Evolutionary conservation across 2,888 invertebrate genomes (phyloP), one percentile per base, ranked within the genome.

Genomic region (Stramonita haemastoma): DNA sequence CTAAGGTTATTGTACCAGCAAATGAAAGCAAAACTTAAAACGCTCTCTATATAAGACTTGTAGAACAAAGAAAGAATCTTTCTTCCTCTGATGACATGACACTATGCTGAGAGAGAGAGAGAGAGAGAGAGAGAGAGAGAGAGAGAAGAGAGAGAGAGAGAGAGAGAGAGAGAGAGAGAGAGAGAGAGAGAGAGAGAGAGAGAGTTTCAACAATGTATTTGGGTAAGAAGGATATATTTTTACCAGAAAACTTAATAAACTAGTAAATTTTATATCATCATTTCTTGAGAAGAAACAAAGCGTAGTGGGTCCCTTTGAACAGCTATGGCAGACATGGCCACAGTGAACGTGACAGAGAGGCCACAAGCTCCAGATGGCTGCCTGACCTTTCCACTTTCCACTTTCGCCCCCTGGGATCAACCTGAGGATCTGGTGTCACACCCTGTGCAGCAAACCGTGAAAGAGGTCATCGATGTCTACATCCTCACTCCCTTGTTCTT

Each of bases 371-470:
- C 88, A 60, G 66, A 79, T 66, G 83, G 34, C 17, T 88, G 88
- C 26, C 29, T 81, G 34, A 56, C 66, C 0, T 32, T 66, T 1
- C 29, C 34, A 19, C 66, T 88, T 13, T 29, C 83, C 0, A n/a
- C 60, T 29, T 36, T 26, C 36, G 26, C 79, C 11, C 88, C 88
- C 5, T 88, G 88, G 88, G 66, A 36, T 29, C n/a, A 88, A 8
- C 81, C 81, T 32, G 77, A 88, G 13, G 88, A 88, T 36, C 32
- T 34, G 1, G 32, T 79, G 19, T 83, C 83, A 36, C 32, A 56
- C n/a, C 29, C 13, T 13, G 66, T 66, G 2, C 32, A 83, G 36
- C 83, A 83, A 26, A 57, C 5, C 5, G 83, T 83, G 17, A 22
- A 66, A 5, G 57, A 34, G 26, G 5, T 88, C 15, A 36, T 70